Base-by-base conservation (phyloP, 2,113 vertebrate genomes). In the Elanoides forficatus region DNA sequence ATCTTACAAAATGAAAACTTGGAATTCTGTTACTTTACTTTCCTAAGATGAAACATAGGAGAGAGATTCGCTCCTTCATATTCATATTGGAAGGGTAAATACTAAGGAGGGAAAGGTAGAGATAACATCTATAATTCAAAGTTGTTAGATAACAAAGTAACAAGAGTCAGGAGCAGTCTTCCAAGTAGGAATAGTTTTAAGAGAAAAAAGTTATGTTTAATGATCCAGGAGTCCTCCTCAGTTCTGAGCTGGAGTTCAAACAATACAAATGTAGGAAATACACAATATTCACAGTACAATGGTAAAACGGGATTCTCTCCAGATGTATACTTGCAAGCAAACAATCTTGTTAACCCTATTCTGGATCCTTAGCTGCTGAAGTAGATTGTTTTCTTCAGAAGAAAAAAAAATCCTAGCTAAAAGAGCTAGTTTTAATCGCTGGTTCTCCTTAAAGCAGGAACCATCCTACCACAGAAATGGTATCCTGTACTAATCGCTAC, bases 401-500 rank as follows among this genome's bases (percentile, higher is more conserved):
- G 6, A 4, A 53, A 47, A 43, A 43, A 34, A 47, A 48, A 7
- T 52, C 6, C 16, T 40, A 53, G 42, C 36, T 63, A 74, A 14
- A 73, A 62, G n/a, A 80, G 13, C 10, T 45, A 19, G 8, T 42
- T 86, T 78, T 48, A 78, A 60, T 21, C 10, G 18, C 47, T 8
- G 5, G 47, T 27, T 63, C 42, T 89, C 56, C 70, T 27, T 19
- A 50, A 23, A 70, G 32, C 15, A 62, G 52, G 23, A 42, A 25
- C 30, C 30, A 52, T 6, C 13, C 65, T 38, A 27, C 20, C 70
- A 23, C 1, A 0, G 43, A 38, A 81, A 25, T 7, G 10, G 25
- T 2, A 14, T 2, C 13, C 40, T 12, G 15, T 5, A 7, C 36
- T 15, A 10, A 15, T 7, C 25, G 11, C 47, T 3, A 19, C 29